These are phyloP conservation scores for Epirrhoe alternata DNA, from an alignment of 2,888 invertebrate species.

Conservation along the genomic window DNA sequence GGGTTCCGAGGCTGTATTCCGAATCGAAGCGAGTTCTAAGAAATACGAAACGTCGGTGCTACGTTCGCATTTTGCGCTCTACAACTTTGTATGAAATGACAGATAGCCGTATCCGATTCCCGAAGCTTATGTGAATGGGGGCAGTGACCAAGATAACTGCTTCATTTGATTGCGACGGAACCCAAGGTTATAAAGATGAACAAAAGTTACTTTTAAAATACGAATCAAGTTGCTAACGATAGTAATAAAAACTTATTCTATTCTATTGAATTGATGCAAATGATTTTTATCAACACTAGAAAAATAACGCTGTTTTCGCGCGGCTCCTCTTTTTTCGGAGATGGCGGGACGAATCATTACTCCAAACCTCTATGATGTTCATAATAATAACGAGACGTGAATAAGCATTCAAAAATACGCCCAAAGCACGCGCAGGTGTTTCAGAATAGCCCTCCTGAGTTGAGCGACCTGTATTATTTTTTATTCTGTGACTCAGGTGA, in stretches of 20 bases:
- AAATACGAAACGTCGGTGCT: slow-evolving; percentile 20
- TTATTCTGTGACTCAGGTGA: slow-evolving; percentile 33
- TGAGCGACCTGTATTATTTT: slow-evolving; percentile 49
- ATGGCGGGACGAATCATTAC: not conserved
- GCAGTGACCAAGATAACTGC: slow-evolving; percentile 19
- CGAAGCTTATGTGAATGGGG: slow-evolving; percentile 19
- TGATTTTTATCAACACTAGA: too few species aligned
- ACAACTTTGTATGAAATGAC: slow-evolving; percentile 28
- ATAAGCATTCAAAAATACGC: slow-evolving; percentile 2
- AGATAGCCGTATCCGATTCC: slow-evolving; percentile 26
- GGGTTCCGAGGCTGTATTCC: slow-evolving; percentile 38
- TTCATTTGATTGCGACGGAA: slow-evolving; percentile 2
- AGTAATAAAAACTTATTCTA: too few species aligned
- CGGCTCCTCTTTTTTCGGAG: too few species aligned
- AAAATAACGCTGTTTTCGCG: too few species aligned
- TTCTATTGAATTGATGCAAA: not conserved
- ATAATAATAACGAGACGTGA: not conserved
- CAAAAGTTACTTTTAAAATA: not conserved
- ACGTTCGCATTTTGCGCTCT: slow-evolving; percentile 13
- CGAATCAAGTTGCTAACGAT: not conserved
- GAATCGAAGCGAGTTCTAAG: slow-evolving; percentile 24
- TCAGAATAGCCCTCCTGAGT: slow-evolving; percentile 40
- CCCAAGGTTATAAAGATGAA: not conserved
- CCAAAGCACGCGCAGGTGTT: slow-evolving; percentile 4
- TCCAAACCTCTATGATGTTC: too few species aligned